phyloP scores from a whole-genome alignment of 1,140 invertebrate genomes.

The Cotesia glomerata region DNA sequence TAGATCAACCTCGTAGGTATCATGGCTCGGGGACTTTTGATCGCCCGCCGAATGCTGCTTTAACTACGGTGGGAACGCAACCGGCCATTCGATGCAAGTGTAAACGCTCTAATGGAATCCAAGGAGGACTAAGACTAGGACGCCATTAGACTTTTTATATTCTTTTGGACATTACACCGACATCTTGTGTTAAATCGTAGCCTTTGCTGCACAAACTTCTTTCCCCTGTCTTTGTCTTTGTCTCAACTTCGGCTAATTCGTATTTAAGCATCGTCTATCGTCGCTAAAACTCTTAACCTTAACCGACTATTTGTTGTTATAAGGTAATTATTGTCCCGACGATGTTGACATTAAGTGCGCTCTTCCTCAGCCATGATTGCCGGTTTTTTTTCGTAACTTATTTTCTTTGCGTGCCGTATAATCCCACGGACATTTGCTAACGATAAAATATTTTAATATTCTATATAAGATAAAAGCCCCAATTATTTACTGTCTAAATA shows the following conservation, averaged over 20 bases:
- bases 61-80: constrained; percentile 21
- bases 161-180: neutral
- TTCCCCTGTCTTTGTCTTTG: neutral
- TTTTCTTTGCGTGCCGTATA: neutral
- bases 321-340: neutral
- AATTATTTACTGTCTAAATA: too few species aligned
- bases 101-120: constrained; percentile 29
- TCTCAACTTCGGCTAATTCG: neutral
- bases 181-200: neutral
- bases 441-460: neutral
- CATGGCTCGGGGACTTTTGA: constrained; percentile 51
- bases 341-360: neutral
- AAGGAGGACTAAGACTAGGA: constrained; percentile 8
- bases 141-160: constrained; percentile 18
- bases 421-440: neutral
- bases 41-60: constrained; percentile 39
- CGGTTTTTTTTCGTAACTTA: neutral
- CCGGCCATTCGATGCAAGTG: constrained; percentile 6
- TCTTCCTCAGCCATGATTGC: neutral
- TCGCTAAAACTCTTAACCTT: neutral
- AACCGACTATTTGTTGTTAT: neutral
- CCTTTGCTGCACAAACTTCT: too few species aligned
- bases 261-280: neutral
- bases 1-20: constrained; percentile 41
- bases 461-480: too few species aligned